Percentiles rank a stretch among this genome's conserved stretches.
Conservation (phyloP, 2,888 invertebrate species). For the Xylota segnis region DNA sequence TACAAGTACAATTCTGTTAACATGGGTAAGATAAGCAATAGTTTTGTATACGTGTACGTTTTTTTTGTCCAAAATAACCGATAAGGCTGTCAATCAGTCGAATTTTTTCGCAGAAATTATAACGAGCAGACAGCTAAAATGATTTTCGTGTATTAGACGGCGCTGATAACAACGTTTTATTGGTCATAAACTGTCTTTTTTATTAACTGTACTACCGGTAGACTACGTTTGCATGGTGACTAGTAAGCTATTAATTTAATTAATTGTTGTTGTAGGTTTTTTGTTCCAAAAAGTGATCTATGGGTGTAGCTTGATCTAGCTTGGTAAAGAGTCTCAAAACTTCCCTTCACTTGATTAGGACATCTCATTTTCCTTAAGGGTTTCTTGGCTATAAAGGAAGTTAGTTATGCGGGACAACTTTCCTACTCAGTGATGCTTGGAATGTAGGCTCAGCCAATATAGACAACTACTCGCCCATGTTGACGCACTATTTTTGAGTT, state of each 20-base stretch:
- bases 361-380: too few relatives aligned
- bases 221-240: background rate
- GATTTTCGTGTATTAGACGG: background rate
- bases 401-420: too few relatives aligned
- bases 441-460: too few relatives aligned
- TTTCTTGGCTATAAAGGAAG: too few relatives aligned
- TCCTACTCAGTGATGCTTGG: too few relatives aligned
- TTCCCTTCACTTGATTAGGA: too few relatives aligned
- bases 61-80: background rate
- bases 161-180: background rate
- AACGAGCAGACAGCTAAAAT: background rate
- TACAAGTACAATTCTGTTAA: background rate
- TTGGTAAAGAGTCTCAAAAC: too few relatives aligned
- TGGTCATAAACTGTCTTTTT: background rate
- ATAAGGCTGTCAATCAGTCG: background rate
- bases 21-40: conserved; percentile 18
- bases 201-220: background rate
- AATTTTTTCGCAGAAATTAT: background rate
- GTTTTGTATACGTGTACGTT: background rate
- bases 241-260: background rate
- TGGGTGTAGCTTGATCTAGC: too few relatives aligned
- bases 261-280: background rate
- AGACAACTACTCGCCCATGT: too few relatives aligned
- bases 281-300: too few relatives aligned
- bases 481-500: too few relatives aligned